phyloP scores from a whole-genome alignment of 2,113 vertebrate species.

The Bos indicus region DNA sequence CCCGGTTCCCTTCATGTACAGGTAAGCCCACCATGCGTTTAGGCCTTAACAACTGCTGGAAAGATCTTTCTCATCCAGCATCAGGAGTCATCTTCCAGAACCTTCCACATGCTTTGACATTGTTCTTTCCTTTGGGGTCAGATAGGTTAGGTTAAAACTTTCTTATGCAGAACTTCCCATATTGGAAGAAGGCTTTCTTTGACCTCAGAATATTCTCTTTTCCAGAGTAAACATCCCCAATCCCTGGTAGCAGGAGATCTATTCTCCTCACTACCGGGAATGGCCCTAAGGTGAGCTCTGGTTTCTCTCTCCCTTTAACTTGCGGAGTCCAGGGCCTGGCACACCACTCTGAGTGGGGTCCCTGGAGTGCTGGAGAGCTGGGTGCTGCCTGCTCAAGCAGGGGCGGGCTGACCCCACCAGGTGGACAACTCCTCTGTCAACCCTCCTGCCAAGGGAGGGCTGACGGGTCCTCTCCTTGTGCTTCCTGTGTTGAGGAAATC shows the following conservation, averaged over 20 bases:
- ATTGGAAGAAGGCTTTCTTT: neutral
- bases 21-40: fast-evolving
- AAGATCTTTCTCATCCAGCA: neutral
- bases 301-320: neutral
- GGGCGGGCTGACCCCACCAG: fast-evolving
- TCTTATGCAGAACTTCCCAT: neutral
- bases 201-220: neutral
- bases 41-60: neutral
- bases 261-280: too few species aligned
- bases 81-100: neutral
- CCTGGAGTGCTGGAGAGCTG: neutral
- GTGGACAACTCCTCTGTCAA: neutral
- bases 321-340: neutral
- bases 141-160: neutral
- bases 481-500: neutral
- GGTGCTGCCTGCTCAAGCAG: too few species aligned
- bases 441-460: neutral
- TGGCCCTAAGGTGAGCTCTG: neutral
- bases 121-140: neutral
- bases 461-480: too few species aligned
- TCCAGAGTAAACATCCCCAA: neutral
- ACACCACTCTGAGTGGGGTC: too few species aligned
- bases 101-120: neutral
- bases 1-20: neutral
- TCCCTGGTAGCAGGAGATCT: fast-evolving